Base-by-base conservation (phyloP, 2,797 vertebrate genomes). In the Glyptemys insculpta region DNA sequence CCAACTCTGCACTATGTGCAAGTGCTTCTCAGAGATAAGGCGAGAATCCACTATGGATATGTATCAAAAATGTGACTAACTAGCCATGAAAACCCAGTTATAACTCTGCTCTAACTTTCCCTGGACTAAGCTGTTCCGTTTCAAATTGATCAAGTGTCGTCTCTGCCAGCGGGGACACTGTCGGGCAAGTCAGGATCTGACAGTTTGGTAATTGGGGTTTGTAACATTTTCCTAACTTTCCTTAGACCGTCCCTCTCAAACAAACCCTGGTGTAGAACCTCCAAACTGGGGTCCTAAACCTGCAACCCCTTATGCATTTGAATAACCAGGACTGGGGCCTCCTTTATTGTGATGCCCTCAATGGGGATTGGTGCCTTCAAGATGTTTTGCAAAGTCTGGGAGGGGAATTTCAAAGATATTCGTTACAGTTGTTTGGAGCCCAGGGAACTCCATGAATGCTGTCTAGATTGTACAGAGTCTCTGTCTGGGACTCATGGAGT, bases 21-120 rank as follows among this genome's bases (percentile, higher is more conserved):
- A 96, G 72, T 96, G 96, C 79, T 91, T 91, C 89, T 95, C 80
- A 90, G 92, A 96, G 96, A 97, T 95, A 96, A 97, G 95, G 87
- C 94, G 95, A 94, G 85, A 53, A 91, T 88, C 87, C 62, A 79
- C 78, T 85, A 89, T 96, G 93, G 92, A 95, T 95, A 92, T 87
- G 91, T 83, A 97, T 96, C 86, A 92, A 91, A 94, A 80, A 94
- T 31, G 12, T 52, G 27, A 85, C 16, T 85, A 89, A 76, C 83
- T 56, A 85, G 41, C 53, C 49, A 81, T 0, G 4, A 76, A 85
- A 90, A 85, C 87, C 84, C 0, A 0, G 74, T 49, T 21, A 78
- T 21, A 29, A 91, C 25, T 27, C 41, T 65, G 79, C 14, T 85
- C 54, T 83, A 1, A 1, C 86, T 54, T 29, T 93, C 86, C 56